These are phyloP conservation scores for Terebella lapidaria DNA, from an alignment of 2,888 invertebrate genomes.

Conservation along the genomic window DNA sequence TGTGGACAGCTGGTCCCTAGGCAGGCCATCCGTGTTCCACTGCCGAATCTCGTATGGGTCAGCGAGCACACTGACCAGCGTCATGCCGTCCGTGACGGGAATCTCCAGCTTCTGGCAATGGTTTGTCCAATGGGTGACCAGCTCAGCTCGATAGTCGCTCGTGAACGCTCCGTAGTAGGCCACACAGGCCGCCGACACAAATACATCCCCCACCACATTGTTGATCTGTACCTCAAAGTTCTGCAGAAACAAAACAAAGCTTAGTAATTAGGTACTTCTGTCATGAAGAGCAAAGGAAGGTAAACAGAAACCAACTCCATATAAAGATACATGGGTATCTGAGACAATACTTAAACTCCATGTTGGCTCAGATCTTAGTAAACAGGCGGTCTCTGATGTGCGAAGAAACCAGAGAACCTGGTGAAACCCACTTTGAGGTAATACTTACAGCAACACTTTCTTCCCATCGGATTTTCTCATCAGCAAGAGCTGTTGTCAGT, in stretches of 20 bases:
- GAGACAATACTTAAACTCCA: no score
- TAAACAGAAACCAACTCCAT: no score
- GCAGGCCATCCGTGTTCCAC: slow-evolving; percentile 54
- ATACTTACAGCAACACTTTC: slow-evolving; percentile 64
- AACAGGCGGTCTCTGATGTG: no score
- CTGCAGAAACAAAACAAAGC: slow-evolving; percentile 23
- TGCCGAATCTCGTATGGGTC: slow-evolving; percentile 62
- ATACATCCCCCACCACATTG: slow-evolving; percentile 54
- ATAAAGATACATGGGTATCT: no score
- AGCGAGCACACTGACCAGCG: slow-evolving; percentile 55
- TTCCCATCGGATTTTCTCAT: slow-evolving; percentile 82
- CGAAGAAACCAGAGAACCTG: no score
- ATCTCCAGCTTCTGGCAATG: slow-evolving; percentile 66
- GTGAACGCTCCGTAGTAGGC: slow-evolving; percentile 56
- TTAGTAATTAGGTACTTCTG: no score
- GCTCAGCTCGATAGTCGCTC: slow-evolving; percentile 46
- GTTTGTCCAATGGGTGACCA: slow-evolving; percentile 66
- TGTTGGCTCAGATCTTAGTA: no score
- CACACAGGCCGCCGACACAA: slow-evolving; percentile 54
- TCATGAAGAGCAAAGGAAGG: no score
- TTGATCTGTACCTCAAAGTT: slow-evolving; percentile 47
- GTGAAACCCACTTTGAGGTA: no score
- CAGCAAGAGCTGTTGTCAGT: slow-evolving; percentile 78
- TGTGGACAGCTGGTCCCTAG: slow-evolving; percentile 52
- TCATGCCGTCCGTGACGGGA: slow-evolving; percentile 67